Evolutionary conservation across 2,113 vertebrate species (phyloP).

Genomic region (Pandion haliaetus): DNA sequence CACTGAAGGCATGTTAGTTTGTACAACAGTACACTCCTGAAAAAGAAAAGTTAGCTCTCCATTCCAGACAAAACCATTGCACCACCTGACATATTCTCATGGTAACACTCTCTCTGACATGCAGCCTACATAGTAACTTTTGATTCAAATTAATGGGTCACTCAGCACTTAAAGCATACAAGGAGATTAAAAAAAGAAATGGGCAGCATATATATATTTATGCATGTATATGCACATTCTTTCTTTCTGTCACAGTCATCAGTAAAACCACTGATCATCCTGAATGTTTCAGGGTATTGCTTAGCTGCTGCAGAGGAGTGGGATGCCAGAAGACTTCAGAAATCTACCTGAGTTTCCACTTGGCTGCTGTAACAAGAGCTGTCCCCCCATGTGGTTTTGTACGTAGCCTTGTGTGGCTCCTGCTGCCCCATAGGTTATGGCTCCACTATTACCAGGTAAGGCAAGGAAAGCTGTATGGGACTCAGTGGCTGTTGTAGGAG

Average conservation of each 20-base stretch:
- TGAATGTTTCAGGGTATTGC: neutral
- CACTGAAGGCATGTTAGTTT: neutral
- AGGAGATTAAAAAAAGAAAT: neutral
- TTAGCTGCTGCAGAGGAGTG: neutral
- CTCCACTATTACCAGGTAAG: slow-evolving; percentile 50
- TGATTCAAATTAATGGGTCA: neutral
- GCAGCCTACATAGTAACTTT: neutral
- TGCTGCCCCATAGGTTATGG: slow-evolving; percentile 59
- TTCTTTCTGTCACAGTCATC: neutral
- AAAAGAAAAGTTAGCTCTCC: neutral
- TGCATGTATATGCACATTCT: neutral
- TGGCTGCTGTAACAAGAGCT: slow-evolving; percentile 74
- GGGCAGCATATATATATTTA: neutral
- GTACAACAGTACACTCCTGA: neutral
- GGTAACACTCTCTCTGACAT: neutral
- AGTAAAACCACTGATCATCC: neutral
- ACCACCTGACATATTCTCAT: neutral
- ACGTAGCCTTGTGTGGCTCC: slow-evolving; percentile 63
- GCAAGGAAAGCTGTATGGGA: slow-evolving; percentile 70
- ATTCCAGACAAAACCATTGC: neutral
- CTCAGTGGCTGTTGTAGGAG: slow-evolving; percentile 69
- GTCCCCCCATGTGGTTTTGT: slow-evolving; percentile 56
- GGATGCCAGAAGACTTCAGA: neutral
- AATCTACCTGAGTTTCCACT: slow-evolving; percentile 53
- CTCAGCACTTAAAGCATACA: neutral